Base-by-base conservation (phyloP, 2,113 vertebrate species). In the Pterophyllum scalare region DNA sequence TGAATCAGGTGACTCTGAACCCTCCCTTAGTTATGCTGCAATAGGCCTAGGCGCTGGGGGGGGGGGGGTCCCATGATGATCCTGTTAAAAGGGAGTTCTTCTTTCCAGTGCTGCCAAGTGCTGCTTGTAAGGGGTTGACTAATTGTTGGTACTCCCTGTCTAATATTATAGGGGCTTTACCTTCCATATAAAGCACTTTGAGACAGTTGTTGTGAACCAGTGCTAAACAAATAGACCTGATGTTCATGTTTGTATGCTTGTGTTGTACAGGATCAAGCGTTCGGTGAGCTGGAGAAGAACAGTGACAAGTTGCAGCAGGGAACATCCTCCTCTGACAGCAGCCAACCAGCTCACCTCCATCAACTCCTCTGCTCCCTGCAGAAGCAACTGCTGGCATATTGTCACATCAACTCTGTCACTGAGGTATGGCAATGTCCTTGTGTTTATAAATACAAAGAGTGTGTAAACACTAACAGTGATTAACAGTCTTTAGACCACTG, bases 241-340 rank as follows among this genome's bases (percentile, higher is more conserved):
- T 17, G 14, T 67, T 67, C 43, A 22, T 43, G 61, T 28, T 38
- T 57, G 38, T 77, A 6, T 80, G 52, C 59, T 5, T 81, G 28
- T 76, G 33, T 60, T 28, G 14, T 87, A 5, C 89, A 99, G 98
- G 98, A 99, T 88, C 98, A 98, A 94, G 98, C 98, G 0, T 98
- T 99, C 61, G 98, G 98, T 28, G 98, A 99, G 88, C 94, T 99
- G 94, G 98, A 99, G 94, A 99, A 99, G 91, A 99, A 99, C 94
- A 99, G 98, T 77, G 98, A 99, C 89, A 99, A 99, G 87, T 95
- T 98, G 87, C 96, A 98, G 57, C 96, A 97, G 76, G 97, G 97
- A 79, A 95, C 95, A 6, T 99, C 98, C 0, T 96, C 98, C 0
- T 98, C 98, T 0, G 98, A 99, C 94, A 99, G 98, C 94, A 98